Evolutionary conservation across 2,113 vertebrate genomes (phyloP).

Genomic region (Catagonus wagneri): DNA sequence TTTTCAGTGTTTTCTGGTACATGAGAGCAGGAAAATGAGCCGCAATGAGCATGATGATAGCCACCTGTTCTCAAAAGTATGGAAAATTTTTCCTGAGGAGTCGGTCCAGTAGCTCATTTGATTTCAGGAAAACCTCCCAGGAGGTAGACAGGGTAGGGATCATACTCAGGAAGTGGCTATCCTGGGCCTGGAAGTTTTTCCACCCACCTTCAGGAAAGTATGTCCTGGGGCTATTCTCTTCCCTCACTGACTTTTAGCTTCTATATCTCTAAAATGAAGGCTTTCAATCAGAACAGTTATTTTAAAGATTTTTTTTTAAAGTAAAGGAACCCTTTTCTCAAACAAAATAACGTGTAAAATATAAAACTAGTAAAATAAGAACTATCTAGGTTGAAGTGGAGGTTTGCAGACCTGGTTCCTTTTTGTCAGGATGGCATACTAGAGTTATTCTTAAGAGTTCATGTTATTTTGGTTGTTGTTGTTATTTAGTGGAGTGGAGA

Average conservation of each 20-base stretch:
- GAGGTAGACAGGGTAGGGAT: neutral
- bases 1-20: neutral
- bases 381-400: neutral
- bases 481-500: neutral
- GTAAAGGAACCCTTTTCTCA: neutral
- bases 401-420: neutral
- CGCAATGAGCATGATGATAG: neutral
- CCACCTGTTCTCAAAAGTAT: neutral
- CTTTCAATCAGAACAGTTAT: neutral
- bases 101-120: neutral
- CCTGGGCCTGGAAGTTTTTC: neutral
- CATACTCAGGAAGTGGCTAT: neutral
- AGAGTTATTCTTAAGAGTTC: neutral
- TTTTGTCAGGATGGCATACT: neutral
- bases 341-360: constrained; percentile 14
- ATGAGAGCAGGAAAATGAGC: neutral
- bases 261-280: neutral
- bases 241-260: neutral
- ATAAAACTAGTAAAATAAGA: constrained; percentile 29
- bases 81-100: neutral
- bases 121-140: neutral
- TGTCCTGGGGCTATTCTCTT: neutral
- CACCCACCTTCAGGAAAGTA: neutral
- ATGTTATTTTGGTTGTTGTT: neutral
- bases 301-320: constrained; percentile 4